Conservation (phyloP, 2,888 invertebrate genomes). For the Troglohyphantes excavatus region DNA sequence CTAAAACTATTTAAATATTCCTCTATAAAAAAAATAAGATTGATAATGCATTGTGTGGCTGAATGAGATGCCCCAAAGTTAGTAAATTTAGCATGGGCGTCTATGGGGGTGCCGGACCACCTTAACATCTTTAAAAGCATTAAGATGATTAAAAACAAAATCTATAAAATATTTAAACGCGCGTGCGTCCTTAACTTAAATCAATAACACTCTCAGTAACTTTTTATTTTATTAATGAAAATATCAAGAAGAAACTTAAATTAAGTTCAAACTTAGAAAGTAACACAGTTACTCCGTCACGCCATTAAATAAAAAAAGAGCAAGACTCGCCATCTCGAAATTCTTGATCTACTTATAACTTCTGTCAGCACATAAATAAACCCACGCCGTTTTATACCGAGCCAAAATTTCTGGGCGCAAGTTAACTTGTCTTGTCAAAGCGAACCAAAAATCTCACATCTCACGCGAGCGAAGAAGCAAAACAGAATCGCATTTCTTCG, state of each 20-base stretch:
- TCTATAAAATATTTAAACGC: no score
- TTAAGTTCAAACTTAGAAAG: background rate
- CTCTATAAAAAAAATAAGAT: no score
- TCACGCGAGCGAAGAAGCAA: slow-evolving; percentile 13
- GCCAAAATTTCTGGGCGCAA: slow-evolving; percentile 38
- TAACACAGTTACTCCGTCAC: background rate
- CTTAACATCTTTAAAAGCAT: no score
- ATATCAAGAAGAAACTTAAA: background rate
- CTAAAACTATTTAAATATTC: no score
- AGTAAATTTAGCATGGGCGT: no score
- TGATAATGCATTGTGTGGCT: no score
- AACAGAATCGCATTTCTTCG: slow-evolving; percentile 34
- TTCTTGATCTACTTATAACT: slow-evolving; percentile 51
- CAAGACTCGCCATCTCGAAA: background rate
- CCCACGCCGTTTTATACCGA: slow-evolving; percentile 30
- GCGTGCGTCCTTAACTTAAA: no score
- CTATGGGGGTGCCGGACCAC: no score
- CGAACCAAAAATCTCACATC: slow-evolving; percentile 3
- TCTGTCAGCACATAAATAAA: slow-evolving; percentile 46
- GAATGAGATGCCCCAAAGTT: no score
- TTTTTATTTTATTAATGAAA: no score
- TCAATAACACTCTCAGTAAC: no score
- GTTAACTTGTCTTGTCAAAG: slow-evolving; percentile 49
- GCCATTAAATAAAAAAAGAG: background rate
- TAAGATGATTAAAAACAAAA: no score